phyloP scores from a whole-genome alignment of 2,113 vertebrate genomes.

The Lagopus leucura region DNA sequence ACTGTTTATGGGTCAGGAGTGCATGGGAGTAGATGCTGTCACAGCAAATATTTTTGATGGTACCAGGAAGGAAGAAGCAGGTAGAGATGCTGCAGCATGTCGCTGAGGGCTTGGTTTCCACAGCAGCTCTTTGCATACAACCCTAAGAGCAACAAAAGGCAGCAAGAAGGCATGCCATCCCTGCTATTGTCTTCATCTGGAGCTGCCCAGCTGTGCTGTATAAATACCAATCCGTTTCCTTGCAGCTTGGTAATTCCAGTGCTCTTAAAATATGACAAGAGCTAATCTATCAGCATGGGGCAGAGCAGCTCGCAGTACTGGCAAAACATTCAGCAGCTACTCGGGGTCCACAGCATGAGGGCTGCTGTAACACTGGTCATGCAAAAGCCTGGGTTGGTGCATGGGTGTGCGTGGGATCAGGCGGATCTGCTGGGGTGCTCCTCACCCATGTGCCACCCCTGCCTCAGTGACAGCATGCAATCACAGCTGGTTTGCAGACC shows the following conservation, averaged over 20 bases:
- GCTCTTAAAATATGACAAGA: slow-evolving; percentile 29
- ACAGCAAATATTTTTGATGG: not conserved
- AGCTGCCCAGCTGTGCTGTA: slow-evolving; percentile 39
- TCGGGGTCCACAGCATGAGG: not conserved
- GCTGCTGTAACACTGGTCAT: accelerated
- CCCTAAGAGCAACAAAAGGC: slow-evolving; percentile 25
- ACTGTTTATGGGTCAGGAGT: not conserved
- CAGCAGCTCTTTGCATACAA: not conserved
- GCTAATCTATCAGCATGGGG: not conserved
- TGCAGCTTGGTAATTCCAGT: slow-evolving; percentile 26
- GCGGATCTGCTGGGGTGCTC: not conserved
- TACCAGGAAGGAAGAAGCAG: not conserved
- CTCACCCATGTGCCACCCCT: not conserved
- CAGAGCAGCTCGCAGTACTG: accelerated
- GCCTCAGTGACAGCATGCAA: not conserved
- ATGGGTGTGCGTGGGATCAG: accelerated
- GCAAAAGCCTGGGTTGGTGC: not conserved
- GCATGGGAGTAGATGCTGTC: accelerated
- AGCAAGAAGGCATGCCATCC: not conserved
- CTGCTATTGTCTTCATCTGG: slow-evolving; percentile 3
- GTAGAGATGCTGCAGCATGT: not conserved
- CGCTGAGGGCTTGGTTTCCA: not conserved
- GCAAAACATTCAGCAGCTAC: not conserved
- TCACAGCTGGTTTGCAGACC: not conserved
- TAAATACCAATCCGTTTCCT: slow-evolving; percentile 37